These are phyloP conservation scores for Dexiosoma caninum DNA, from an alignment of 2,888 invertebrate genomes.

Conservation along the genomic window DNA sequence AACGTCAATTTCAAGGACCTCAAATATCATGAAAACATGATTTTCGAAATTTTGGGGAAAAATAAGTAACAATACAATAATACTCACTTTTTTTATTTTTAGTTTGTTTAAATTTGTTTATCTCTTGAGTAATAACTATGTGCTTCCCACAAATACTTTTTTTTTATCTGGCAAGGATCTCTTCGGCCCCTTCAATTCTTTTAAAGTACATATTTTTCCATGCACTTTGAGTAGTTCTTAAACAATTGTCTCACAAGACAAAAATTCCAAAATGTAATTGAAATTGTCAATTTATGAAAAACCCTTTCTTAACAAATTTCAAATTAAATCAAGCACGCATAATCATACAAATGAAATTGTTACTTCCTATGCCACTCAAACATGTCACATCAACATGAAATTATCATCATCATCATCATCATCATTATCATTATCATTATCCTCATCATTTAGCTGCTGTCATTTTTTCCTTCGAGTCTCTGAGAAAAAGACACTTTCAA, in stretches of 20 bases:
- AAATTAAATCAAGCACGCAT: slow-evolving; percentile 10
- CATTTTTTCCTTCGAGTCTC: not conserved
- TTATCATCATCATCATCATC: slow-evolving; percentile 17
- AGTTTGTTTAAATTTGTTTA: no score
- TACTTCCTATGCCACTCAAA: slow-evolving; percentile 59
- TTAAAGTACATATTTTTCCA: not conserved
- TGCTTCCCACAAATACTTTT: no score
- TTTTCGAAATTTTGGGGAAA: no score
- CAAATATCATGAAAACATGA: no score
- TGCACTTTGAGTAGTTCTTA: not conserved
- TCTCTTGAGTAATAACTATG: no score
- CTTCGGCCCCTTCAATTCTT: not conserved
- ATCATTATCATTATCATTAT: slow-evolving; percentile 47
- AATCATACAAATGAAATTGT: slow-evolving; percentile 30
- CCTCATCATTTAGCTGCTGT: slow-evolving; percentile 22
- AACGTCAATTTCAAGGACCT: no score
- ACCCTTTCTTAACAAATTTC: slow-evolving; percentile 36
- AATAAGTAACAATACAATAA: no score
- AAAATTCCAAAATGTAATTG: slow-evolving; percentile 1
- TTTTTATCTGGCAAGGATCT: no score
- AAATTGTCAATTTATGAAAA: slow-evolving; percentile 41
- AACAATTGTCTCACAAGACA: not conserved
- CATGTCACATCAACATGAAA: slow-evolving; percentile 53
- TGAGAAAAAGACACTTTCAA: slow-evolving; percentile 51
- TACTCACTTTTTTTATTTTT: no score